Evolutionary conservation across 2,888 invertebrate genomes (phyloP).

Genomic region (Drosophila anomelani): DNA sequence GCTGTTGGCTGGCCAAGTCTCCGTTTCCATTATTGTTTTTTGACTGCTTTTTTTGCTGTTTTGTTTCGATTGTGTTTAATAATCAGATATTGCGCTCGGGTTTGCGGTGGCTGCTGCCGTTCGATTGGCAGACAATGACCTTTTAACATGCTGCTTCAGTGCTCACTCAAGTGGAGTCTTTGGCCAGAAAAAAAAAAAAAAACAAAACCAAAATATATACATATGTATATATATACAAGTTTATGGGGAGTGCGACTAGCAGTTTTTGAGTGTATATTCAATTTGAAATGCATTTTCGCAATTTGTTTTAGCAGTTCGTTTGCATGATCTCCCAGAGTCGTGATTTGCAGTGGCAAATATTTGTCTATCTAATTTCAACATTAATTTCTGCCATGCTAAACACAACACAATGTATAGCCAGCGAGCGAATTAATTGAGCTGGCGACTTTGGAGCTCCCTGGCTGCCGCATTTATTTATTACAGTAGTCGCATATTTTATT

Average conservation of each 20-base stretch:
- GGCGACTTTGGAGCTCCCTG: constrained; percentile 33
- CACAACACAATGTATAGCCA: constrained; percentile 41
- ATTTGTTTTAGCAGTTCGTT: constrained; percentile 66
- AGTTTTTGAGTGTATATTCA: constrained; percentile 54
- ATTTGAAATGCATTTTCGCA: constrained; percentile 73
- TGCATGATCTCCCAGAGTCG: constrained; percentile 70
- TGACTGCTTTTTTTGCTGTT: constrained; percentile 27
- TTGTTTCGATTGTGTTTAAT: constrained; percentile 55
- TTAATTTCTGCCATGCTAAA: constrained; percentile 66
- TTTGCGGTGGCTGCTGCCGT: constrained; percentile 55
- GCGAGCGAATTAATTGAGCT: constrained; percentile 69
- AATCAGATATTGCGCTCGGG: constrained; percentile 63
- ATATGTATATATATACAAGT: constrained; percentile 7
- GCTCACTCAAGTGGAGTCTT: constrained; percentile 59
- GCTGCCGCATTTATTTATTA: constrained; percentile 63
- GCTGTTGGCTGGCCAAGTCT: constrained; percentile 55
- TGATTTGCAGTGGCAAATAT: constrained; percentile 77
- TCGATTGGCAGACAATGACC: constrained; percentile 66
- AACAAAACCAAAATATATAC: constrained; percentile 10
- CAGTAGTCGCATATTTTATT: constrained; percentile 56
- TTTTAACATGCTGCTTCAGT: constrained; percentile 70
- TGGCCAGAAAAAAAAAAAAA: constrained; percentile 13
- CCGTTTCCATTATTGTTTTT: constrained; percentile 20
- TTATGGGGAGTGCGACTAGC: constrained; percentile 31
- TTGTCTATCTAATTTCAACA: constrained; percentile 64